Evolutionary conservation across 2,888 invertebrate genomes (phyloP), one percentile per base, ranked within the genome.

Genomic region (Clepsis dumicolana): DNA sequence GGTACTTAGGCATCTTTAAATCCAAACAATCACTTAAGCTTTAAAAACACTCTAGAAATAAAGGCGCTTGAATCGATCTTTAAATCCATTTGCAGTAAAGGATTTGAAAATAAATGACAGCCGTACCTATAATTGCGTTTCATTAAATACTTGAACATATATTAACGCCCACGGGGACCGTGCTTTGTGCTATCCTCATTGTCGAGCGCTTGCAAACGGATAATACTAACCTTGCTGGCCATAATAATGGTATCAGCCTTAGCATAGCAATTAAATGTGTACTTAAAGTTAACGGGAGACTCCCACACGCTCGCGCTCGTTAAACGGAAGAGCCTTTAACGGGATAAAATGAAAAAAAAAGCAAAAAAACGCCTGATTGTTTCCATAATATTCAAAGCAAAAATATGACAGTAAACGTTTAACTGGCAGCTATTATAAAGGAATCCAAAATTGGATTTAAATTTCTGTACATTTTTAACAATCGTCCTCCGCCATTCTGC

Each of bases 401-500:
- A 41, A 41, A 10, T 35, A 24, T 41, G 53, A 35, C 65, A 56
- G 61, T 56, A 62, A 66, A 44, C 27, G 54, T 54, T 66, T 66
- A 24, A 29, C 29, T 38, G 21, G 29, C 35, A 27, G 35, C 48
- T 35, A 54, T 63, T 67, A 54, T 63, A 32, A 59, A 68, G 63
- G 53, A 52, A 63, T 52, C 24, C 52, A n/a, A 64, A 68, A 68
- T 68, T 59, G 68, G 44, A 64, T 68, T 64, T 63, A 59, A 68
- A 82, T 82, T 84, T 84, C 80, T 83, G 87, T 90, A 84, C 87
- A 87, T 87, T 86, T 85, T 85, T 79, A 80, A 82, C 82, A 80
- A 83, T 83, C 82, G 66, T 88, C 88, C 89, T 87, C 85, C 25
- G 25, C 59, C 87, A 88, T 87, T 79, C 74, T 78, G 82, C 79